phyloP scores from a whole-genome alignment of 2,888 invertebrate species.

The Isotomurus palustris region DNA sequence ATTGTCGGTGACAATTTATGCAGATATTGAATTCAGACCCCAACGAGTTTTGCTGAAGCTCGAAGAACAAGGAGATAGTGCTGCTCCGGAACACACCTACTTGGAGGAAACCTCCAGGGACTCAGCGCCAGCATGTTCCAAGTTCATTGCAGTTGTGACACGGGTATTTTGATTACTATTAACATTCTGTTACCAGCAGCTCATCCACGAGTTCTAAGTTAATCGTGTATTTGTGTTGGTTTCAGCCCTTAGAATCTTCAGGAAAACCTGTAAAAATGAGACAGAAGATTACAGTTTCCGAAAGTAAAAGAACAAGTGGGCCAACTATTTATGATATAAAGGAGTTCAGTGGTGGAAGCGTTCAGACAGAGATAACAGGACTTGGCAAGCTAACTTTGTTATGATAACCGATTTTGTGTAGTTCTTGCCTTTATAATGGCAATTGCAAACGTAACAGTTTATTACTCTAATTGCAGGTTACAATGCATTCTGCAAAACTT shows the following conservation, averaged over 20 bases:
- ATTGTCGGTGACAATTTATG: background rate
- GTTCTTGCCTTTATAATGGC: too few species aligned
- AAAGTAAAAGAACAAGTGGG: background rate
- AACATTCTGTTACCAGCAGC: too few species aligned
- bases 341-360: too few species aligned
- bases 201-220: too few species aligned
- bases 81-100: background rate
- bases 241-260: conserved; percentile 10
- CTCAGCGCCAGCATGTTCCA: conserved; percentile 10
- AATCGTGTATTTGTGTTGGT: too few species aligned
- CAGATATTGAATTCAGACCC: background rate
- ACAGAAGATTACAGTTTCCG: conserved; percentile 9
- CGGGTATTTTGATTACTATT: too few species aligned
- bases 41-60: background rate
- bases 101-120: background rate
- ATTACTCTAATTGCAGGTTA: conserved; percentile 1
- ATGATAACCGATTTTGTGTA: too few species aligned
- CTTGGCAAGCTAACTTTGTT: too few species aligned
- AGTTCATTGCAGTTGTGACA: conserved; percentile 3
- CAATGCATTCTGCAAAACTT: conserved; percentile 39
- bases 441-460: too few species aligned
- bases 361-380: too few species aligned
- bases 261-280: conserved; percentile 17
- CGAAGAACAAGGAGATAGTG: background rate
- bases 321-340: background rate